Base-by-base conservation (phyloP, 2,888 invertebrate species). In the Volucella zonaria region DNA sequence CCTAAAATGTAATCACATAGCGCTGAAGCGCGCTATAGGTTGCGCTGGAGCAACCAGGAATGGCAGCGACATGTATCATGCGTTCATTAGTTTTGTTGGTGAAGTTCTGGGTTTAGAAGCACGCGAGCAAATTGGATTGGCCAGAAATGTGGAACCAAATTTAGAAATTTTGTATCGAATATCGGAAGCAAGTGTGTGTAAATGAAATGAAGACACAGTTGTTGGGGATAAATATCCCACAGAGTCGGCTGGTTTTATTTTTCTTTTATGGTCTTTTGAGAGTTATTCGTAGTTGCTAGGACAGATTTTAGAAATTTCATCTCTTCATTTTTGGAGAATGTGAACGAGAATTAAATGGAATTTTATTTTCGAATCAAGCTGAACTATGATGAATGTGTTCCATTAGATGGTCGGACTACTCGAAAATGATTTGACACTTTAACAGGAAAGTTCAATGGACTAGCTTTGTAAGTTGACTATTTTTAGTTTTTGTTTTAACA, bases 141-240 rank as follows among this genome's bases (percentile, higher is more conserved):
- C 75, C 45, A 71, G 51, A 51, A 70, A 71, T 62, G 54, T n/a
- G 62, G 49, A 45, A 76, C 83, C 83, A 85, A 85, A 85, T 85
- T 80, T 85, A 85, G 83, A 85, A 76, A 80, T 85, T 67, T 49
- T 67, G 80, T 76, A 85, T 85, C 80, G 56, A 85, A 85, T 85
- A 51, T 76, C 83, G 80, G 71, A 76, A 85, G 83, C 76, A 54
- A 52, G 67, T 71, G 52, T 70, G 66, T 59, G 68, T 70, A 49
- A 15, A 43, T 49, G 59, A 64, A 64, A 70, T 79, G 83, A 49
- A 73, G 74, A 79, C 31, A 31, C 80, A 80, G 67, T 78, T 73
- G 79, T 47, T 59, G 66, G 59, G 78, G 42, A 73, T 61, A 71
- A 58, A 64, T 78, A 71, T 71, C 43, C 18, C 66, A 42, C 15